phyloP scores from a whole-genome alignment of 1,140 invertebrate genomes.

The Neomicropteryx cornuta region DNA sequence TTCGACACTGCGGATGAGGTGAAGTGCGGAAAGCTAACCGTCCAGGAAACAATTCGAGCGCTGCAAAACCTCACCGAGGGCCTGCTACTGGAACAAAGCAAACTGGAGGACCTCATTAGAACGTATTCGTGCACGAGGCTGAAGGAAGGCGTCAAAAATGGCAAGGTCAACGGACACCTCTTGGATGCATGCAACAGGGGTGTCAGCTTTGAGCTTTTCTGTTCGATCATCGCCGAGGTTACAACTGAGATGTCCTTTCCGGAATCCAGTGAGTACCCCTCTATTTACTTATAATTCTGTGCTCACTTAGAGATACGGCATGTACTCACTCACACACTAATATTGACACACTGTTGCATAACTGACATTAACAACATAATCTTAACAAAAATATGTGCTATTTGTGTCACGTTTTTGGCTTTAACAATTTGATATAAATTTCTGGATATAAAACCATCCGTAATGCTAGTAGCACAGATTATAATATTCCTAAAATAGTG shows the following conservation, averaged over 20 bases:
- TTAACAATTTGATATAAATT: no score
- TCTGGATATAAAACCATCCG: no score
- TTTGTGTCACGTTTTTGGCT: no score
- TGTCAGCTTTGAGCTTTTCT: slow-evolving; percentile 45
- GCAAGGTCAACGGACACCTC: not conserved
- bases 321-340: no score
- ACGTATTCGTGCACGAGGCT: not conserved
- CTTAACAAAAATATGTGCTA: no score
- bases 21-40: slow-evolving; percentile 8
- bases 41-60: slow-evolving; percentile 23
- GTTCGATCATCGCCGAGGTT: slow-evolving; percentile 42
- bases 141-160: no score
- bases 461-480: no score
- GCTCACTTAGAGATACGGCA: no score
- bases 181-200: not conserved
- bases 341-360: no score
- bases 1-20: slow-evolving; percentile 31
- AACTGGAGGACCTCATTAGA: slow-evolving; percentile 1
- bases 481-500: no score
- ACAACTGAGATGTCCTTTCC: slow-evolving; percentile 23
- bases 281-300: no score
- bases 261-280: slow-evolving; percentile 15
- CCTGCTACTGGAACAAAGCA: slow-evolving; percentile 15
- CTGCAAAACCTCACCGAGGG: slow-evolving; percentile 21
- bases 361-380: no score